Base-by-base conservation (phyloP, 2,888 invertebrate genomes). In the Tenthredo amoena region DNA sequence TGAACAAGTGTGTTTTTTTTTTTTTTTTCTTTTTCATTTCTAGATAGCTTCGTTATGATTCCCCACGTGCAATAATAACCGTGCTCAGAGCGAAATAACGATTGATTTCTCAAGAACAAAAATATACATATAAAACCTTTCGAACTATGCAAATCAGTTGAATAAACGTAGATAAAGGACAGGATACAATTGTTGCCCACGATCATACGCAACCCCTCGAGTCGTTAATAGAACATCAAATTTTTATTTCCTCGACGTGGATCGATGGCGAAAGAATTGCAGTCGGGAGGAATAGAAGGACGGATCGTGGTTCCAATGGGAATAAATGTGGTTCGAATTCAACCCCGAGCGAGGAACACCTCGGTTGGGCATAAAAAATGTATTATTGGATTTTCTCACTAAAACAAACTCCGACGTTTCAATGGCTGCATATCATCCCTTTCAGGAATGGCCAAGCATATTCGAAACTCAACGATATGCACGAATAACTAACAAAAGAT, bases 191-290 rank as follows among this genome's bases (percentile, higher is more conserved):
- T 18, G 10, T 7, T n/a, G 55, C 79, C 34, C 31, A 21, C 55
- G 21, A 55, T 55, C 55, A 58, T 58, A 31, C 55, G 37, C 55
- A 31, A 58, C 31, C 18, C 58, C 55, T 26, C 50, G 10, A 72
- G 58, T 58, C 79, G 79, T 79, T 79, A 79, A 79, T 79, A 55
- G 79, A 47, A 79, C 55, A 79, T 79, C 58, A 79, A 79, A 55
- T 55, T 79, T 79, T 79, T 58, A 79, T 37, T 79, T 37, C 55
- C 37, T n/a, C 34, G 34, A 18, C 58, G 50, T 47, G 34, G 79
- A 79, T 79, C 79, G 79, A 79, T 79, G 55, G 37, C 9, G 34
- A 55, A 55, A 79, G 55, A 79, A 79, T 79, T 58, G 37, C 34
- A 79, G 26, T n/a, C 79, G 12, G 18, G 58, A 37, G 79, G 10